Evolutionary conservation across 2,113 vertebrate genomes (phyloP).

Genomic region (Peromyscus californicus): DNA sequence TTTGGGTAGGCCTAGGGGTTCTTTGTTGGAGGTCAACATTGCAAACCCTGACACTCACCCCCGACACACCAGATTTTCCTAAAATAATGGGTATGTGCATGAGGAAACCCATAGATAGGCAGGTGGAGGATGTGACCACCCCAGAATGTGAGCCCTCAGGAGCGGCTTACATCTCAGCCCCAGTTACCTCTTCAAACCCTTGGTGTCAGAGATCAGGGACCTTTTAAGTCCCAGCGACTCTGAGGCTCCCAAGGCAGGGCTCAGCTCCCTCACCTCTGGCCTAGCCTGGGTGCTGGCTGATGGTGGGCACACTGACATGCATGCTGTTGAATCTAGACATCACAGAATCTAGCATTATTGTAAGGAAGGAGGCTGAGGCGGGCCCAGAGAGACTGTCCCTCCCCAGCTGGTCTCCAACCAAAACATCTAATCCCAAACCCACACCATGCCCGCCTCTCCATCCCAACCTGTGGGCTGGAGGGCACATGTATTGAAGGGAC

Average conservation of each 20-base stretch:
- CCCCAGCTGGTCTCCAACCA: background rate
- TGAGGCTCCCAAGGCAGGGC: background rate
- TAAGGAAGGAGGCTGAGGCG: background rate
- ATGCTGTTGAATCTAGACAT: no score
- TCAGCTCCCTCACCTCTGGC: background rate
- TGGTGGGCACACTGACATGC: rapidly evolving
- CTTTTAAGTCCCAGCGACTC: background rate
- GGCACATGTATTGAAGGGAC: background rate
- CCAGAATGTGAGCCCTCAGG: background rate
- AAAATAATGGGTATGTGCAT: rapidly evolving
- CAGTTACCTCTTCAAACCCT: background rate
- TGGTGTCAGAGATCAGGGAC: background rate
- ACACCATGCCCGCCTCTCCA: background rate
- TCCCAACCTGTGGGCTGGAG: background rate
- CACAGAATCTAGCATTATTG: background rate
- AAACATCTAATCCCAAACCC: background rate
- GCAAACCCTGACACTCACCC: background rate
- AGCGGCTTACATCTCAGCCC: background rate
- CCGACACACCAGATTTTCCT: background rate
- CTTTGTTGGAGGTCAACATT: background rate
- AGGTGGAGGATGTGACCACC: rapidly evolving
- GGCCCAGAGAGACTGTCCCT: background rate
- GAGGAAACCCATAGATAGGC: background rate
- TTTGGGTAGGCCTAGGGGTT: rapidly evolving
- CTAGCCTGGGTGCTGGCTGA: background rate